Base-by-base conservation (phyloP, 2,888 invertebrate genomes). In the Cataglyphis albicans region DNA sequence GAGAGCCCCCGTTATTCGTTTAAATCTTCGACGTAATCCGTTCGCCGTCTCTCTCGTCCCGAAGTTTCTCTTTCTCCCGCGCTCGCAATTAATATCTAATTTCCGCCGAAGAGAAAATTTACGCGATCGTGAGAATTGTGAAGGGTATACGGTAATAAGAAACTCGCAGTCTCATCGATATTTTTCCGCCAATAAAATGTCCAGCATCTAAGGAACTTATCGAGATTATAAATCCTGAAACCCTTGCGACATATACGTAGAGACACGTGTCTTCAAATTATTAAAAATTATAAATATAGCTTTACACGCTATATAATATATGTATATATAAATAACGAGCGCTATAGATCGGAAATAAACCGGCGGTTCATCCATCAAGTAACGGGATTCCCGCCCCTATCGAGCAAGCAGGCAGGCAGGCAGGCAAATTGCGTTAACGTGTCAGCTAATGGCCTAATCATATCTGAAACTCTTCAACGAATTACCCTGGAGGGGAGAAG, bases 341-440 rank as follows among this genome's bases (percentile, higher is more conserved):
- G 70, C 25, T 32, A 32, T 57, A 29, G 38, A 78, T 59, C 68
- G 78, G 52, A 70, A 72, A 70, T 82, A 84, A 83, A 73, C n/a
- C 76, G 55, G 65, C 70, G 84, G 84, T 84, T 87, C 89, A 90
- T 89, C 88, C 86, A 75, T 84, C 87, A 72, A 68, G 87, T 90
- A 91, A 91, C 88, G 85, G 88, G 88, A 89, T 92, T 86, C 81
- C 21, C 83, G 65, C 81, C 68, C 83, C 52, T 52, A 52, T n/a
- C 52, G n/a, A 3, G n/a, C 18, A 44, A 84, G 86, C 7, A 35
- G 35, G 35, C 38, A 10, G 38, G 41, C 32, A 35, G 32, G 35
- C 86, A 81, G 74, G 80, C 67, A 86, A 90, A 91, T 87, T 85
- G 84, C 80, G 87, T 91, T 89, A 90, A 85, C 90, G 85, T 85